phyloP scores from a whole-genome alignment of 1,140 invertebrate species.

The Drosophila setifemur region DNA sequence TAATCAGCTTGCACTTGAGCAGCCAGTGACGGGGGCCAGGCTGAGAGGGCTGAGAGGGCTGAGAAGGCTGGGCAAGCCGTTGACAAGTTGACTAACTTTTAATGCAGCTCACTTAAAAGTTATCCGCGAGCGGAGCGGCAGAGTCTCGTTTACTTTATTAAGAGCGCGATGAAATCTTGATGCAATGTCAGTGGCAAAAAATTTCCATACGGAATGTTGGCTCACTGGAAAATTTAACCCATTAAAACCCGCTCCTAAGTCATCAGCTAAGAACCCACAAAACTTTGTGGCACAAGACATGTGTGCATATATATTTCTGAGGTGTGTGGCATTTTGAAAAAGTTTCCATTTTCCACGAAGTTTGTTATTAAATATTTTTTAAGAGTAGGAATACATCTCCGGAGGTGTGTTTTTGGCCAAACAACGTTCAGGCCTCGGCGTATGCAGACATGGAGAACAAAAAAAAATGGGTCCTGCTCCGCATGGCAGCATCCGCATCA shows the following conservation, averaged over 20 bases:
- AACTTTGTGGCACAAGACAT: no score
- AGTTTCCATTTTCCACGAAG: no score
- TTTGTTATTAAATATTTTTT: no score
- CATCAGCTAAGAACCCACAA: no score
- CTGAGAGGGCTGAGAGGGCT: background rate
- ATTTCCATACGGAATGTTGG: constrained; percentile 44
- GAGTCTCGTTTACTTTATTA: constrained; percentile 48
- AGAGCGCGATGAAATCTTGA: constrained; percentile 50
- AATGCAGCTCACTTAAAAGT: constrained; percentile 76
- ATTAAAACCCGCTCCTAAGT: no score
- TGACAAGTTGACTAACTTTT: constrained; percentile 78
- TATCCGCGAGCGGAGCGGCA: constrained; percentile 30
- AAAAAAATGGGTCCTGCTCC: background rate
- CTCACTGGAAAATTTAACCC: constrained; percentile 10
- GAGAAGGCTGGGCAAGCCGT: constrained; percentile 39
- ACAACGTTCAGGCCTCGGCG: no score
- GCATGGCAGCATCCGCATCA: constrained; percentile 1
- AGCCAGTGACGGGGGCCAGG: background rate
- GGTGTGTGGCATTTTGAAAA: no score
- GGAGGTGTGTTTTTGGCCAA: no score
- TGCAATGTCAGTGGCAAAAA: constrained; percentile 45
- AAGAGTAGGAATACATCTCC: no score
- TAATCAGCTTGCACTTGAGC: constrained; percentile 54
- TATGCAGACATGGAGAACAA: constrained; percentile 56
- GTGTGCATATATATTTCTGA: no score